Evolutionary conservation across 2,888 invertebrate species (phyloP), one percentile per base, ranked within the genome.

Genomic region (Iselma pallidipennis): DNA sequence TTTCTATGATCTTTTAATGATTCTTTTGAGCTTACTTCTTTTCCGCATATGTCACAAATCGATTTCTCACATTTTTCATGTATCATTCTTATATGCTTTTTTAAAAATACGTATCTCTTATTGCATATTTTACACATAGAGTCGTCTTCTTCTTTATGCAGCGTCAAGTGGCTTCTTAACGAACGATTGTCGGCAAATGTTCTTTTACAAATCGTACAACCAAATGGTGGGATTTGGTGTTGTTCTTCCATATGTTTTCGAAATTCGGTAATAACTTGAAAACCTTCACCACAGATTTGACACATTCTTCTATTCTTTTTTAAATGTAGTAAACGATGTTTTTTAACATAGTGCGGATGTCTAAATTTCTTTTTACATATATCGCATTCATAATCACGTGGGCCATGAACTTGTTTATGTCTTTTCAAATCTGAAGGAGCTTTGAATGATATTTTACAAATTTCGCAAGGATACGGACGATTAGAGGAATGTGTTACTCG

Each of bases 1-100:
- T 49, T 58, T 57, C 55, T 62, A 55, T 73, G 73, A 19, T 66
- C 59, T 14, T 61, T 62, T 12, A 73, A 37, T 37, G 68, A 69
- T 49, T 65, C 63, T 7, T 63, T 68, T 12, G 57, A 54, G 10
- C 68, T 56, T 42, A 75, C 69, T 19, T 66, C 68, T 49, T 74
- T 71, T 9, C 73, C 74, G 54, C 75, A 75, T 33, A 67, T 66
- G 51, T 74, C 73, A 49, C 74, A 74, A 12, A 73, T 55, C 33
- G 70, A 19, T 29, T 25, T 14, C 23, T 33, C 26, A 65, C 16
- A 7, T 7, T 49, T 12, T 3, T 28, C 49, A 3, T 49, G 28
- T 16, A 14, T 14, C 19, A 16, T 37, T 1, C 16, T 9, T 23
- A 49, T 49, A 14, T 49, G 49, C 12, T n/a, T n/a, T 23, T 49